phyloP scores from a whole-genome alignment of 92 coral and sea anemone genomes.

The Porites lobata region DNA sequence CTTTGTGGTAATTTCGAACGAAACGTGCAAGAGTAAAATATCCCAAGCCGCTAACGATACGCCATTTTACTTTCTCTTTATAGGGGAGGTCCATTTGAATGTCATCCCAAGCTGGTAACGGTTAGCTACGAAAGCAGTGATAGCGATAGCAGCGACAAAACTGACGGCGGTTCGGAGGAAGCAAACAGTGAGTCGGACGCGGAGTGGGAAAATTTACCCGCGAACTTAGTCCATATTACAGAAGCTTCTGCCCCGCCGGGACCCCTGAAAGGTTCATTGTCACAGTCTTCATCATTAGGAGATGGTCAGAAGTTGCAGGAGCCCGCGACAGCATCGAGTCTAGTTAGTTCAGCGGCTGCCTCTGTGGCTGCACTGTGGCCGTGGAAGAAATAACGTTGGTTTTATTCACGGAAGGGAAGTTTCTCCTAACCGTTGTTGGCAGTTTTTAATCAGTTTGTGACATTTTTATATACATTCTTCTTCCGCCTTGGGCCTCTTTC shows the following conservation, averaged over 20 bases:
- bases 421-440: neutral
- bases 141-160: constrained; percentile 63
- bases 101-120: constrained; percentile 83
- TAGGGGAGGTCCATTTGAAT: constrained; percentile 87
- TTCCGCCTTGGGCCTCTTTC: no score
- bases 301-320: constrained; percentile 62
- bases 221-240: constrained; percentile 68
- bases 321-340: constrained; percentile 75
- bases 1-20: no score
- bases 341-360: constrained; percentile 96
- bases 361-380: constrained; percentile 99
- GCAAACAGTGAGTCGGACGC: constrained; percentile 88
- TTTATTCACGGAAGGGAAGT: neutral
- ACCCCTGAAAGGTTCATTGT: constrained; percentile 40
- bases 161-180: constrained; percentile 68
- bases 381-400: constrained; percentile 81
- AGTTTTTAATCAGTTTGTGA: neutral
- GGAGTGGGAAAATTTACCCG: constrained; percentile 93
- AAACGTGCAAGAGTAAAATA: no score
- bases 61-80: neutral
- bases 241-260: constrained; percentile 40
- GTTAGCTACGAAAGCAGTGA: constrained; percentile 64
- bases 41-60: neutral
- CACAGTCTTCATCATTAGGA: constrained; percentile 40
- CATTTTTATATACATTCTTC: neutral